Evolutionary conservation across 2,797 vertebrate genomes (phyloP), one percentile per base, ranked within the genome.

Genomic region (Basileuterus tristriatus): DNA sequence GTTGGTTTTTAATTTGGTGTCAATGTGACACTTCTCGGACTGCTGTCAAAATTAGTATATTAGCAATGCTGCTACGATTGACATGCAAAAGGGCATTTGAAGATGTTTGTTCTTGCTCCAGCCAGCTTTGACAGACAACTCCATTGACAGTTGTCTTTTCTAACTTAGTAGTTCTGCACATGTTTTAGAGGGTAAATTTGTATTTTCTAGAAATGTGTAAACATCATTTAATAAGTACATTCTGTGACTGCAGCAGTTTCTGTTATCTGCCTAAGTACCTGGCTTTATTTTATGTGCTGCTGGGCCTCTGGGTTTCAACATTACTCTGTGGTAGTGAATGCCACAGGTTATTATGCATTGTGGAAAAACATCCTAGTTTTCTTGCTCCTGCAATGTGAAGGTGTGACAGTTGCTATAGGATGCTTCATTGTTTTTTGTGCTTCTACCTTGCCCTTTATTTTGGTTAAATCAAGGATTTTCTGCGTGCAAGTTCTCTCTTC

Each of bases 31-130:
- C 95, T 96, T 90, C 9, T 84, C 12, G 16, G 70, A 43, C 90
- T 96, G 90, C 96, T 95, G 74, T 89, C 86, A 97, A 96, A 97
- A 97, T 96, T 95, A 96, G 89, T 94, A 41, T 92, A 71, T 96
- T 96, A 96, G 93, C 96, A 94, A 76, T 89, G 86, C 49, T 95
- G 75, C 90, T 93, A 83, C 87, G 83, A 68, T 68, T 97, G 93
- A 49, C 23, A n/a, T 76, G 26, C 21, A 53, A 94, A 93, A 91
- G 65, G 44, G 60, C 50, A 85, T 46, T 44, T 77, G 70, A 82
- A 89, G 71, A 46, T 78, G 58, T 56, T 81, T 1, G 5, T 60
- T 93, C 78, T 90, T 67, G 3, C 37, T 71, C n/a, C 16, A 34
- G 13, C 68, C 58, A 68, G 76, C n/a, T 50, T 46, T 83, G 44